These are phyloP conservation scores for Leptatherina wallacei DNA, from an alignment of 2,797 vertebrate genomes.

Conservation along the genomic window DNA sequence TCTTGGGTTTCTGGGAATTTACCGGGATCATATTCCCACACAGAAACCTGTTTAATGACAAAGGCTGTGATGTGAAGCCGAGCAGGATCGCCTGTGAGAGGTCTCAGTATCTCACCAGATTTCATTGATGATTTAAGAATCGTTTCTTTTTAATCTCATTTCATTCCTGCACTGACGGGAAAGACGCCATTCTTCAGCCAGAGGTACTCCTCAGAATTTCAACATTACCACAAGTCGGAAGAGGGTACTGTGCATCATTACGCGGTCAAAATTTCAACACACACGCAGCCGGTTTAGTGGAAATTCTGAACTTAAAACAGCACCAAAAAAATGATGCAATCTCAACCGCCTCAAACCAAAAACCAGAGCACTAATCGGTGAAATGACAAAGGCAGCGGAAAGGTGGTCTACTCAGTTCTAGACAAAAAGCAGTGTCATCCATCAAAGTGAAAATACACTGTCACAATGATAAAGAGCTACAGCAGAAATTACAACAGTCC, in stretches of 20 bases:
- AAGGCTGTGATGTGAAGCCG: slow-evolving; percentile 26
- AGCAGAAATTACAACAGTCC: slow-evolving; percentile 47
- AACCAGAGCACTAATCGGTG: slow-evolving; percentile 43
- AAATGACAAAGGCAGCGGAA: slow-evolving; percentile 48
- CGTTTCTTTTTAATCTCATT: slow-evolving; percentile 51
- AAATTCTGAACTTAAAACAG: slow-evolving; percentile 35
- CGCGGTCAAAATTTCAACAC: slow-evolving; percentile 21
- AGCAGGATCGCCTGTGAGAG: slow-evolving; percentile 41
- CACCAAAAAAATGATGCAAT: slow-evolving; percentile 19
- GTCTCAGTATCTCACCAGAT: slow-evolving; percentile 50
- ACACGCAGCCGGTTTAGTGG: neutral
- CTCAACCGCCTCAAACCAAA: slow-evolving; percentile 34
- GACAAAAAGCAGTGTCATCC: slow-evolving; percentile 50
- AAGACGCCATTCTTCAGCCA: slow-evolving; percentile 5
- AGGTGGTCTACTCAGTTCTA: slow-evolving; percentile 47
- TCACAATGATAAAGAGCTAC: slow-evolving; percentile 54
- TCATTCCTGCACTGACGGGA: slow-evolving; percentile 38
- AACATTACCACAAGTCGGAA: slow-evolving; percentile 16
- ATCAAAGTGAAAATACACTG: slow-evolving; percentile 47
- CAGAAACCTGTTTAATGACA: slow-evolving; percentile 59
- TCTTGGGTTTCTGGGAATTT: slow-evolving; percentile 72
- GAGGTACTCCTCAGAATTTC: neutral
- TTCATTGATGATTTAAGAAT: slow-evolving; percentile 57
- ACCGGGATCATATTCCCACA: slow-evolving; percentile 59
- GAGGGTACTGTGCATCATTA: slow-evolving; percentile 16